These are phyloP conservation scores for Pollenia griseotomentosa DNA, from an alignment of 2,888 invertebrate genomes.

Conservation along the genomic window DNA sequence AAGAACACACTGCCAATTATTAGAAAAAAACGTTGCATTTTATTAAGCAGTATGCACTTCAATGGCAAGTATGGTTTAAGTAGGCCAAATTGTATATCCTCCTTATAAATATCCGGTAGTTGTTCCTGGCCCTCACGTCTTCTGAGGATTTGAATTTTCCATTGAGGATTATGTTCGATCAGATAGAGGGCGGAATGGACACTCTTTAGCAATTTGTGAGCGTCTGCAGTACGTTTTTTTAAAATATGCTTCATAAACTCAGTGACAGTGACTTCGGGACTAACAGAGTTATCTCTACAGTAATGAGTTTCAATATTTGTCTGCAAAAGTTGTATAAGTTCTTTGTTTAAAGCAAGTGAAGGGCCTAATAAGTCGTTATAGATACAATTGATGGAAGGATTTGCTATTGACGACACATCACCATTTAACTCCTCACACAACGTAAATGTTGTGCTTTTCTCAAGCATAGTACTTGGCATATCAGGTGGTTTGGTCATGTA, in stretches of 20 bases:
- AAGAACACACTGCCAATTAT: slow-evolving; percentile 84
- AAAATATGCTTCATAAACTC: slow-evolving; percentile 87
- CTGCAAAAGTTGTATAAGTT: slow-evolving; percentile 88
- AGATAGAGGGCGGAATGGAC: slow-evolving; percentile 88
- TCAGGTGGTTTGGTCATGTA: slow-evolving; percentile 87
- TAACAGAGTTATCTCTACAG: slow-evolving; percentile 82
- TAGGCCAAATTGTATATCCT: slow-evolving; percentile 79
- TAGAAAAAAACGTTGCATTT: slow-evolving; percentile 81
- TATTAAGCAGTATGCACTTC: slow-evolving; percentile 81
- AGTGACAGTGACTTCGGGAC: slow-evolving; percentile 87
- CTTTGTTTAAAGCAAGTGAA: slow-evolving; percentile 87
- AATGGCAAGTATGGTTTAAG: slow-evolving; percentile 82
- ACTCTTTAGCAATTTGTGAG: slow-evolving; percentile 81
- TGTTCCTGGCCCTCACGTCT: slow-evolving; percentile 81
- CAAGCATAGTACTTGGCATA: slow-evolving; percentile 79
- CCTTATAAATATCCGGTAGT: slow-evolving; percentile 84
- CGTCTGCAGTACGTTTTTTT: slow-evolving; percentile 60
- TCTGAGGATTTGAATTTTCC: slow-evolving; percentile 88
- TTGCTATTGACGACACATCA: slow-evolving; percentile 59
- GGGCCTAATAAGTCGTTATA: slow-evolving; percentile 86
- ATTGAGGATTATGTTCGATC: slow-evolving; percentile 89
- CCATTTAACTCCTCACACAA: slow-evolving; percentile 84
- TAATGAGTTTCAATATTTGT: slow-evolving; percentile 84
- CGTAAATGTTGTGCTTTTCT: slow-evolving; percentile 85
- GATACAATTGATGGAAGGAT: slow-evolving; percentile 85